Conservation (phyloP, 2,113 vertebrate genomes). For the Orientallactaga bullata region DNA sequence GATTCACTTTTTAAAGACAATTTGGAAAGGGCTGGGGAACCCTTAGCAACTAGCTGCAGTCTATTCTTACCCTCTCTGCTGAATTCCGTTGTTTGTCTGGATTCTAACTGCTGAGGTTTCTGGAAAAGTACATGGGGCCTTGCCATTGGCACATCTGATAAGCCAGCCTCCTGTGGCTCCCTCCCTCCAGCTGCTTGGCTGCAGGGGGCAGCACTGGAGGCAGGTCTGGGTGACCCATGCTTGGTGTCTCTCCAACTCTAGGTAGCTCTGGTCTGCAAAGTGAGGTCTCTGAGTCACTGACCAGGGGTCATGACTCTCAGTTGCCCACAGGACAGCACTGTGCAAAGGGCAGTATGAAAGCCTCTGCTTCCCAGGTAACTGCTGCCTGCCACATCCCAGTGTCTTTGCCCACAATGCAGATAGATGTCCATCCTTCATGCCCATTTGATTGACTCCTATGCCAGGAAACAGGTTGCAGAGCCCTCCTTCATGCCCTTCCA, state of each 20-base stretch:
- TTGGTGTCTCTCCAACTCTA: fast-evolving
- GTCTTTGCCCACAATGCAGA: neutral
- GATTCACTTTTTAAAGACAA: neutral
- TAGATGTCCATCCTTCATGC: neutral
- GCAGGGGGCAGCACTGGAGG: fast-evolving
- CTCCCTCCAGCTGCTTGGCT: fast-evolving
- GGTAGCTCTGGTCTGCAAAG: neutral
- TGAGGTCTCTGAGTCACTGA: fast-evolving
- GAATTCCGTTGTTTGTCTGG: fast-evolving
- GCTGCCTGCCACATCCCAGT: fast-evolving
- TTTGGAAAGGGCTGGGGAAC: neutral
- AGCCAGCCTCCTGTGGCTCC: fast-evolving
- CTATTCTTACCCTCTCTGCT: neutral
- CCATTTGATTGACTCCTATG: neutral
- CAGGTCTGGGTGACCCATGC: fast-evolving
- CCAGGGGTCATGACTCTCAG: neutral
- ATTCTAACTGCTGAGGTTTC: neutral
- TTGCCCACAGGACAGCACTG: too few species aligned
- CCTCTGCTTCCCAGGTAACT: neutral
- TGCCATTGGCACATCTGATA: neutral
- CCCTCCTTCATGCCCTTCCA: neutral
- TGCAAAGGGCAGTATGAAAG: neutral
- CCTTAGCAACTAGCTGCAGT: fast-evolving
- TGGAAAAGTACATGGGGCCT: fast-evolving
- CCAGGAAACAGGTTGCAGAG: neutral